phyloP scores from a whole-genome alignment of 92 coral and sea anemone genomes.

The Micromussa lordhowensis region DNA sequence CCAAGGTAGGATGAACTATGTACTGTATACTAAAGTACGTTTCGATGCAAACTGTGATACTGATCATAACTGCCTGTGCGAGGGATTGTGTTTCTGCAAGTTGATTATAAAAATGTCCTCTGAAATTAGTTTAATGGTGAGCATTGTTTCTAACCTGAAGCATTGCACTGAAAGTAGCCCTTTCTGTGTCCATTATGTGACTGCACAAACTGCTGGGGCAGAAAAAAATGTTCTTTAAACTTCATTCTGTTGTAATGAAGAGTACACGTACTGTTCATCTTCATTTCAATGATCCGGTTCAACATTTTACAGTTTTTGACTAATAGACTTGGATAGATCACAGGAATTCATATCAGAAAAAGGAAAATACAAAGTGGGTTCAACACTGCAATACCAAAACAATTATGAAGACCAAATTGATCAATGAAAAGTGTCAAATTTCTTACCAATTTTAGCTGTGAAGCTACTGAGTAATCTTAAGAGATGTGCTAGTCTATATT shows the following conservation, averaged over 20 bases:
- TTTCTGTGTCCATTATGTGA: not conserved
- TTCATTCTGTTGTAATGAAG: not conserved
- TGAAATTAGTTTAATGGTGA: not conserved
- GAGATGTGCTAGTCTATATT: not conserved
- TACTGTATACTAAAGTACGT: not conserved
- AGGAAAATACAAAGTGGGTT: not conserved
- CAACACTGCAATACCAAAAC: too few species aligned
- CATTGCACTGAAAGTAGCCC: not conserved
- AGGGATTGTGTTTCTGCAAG: not conserved
- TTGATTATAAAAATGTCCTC: too few species aligned
- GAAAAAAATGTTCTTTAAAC: not conserved
- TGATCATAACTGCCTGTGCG: not conserved
- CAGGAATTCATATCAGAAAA: not conserved
- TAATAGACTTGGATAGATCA: too few species aligned
- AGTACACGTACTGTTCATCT: not conserved
- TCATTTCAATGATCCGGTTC: not conserved
- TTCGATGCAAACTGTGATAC: not conserved
- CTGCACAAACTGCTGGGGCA: not conserved
- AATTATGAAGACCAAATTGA: too few species aligned
- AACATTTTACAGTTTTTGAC: too few species aligned
- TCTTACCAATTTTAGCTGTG: not conserved
- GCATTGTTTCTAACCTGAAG: not conserved
- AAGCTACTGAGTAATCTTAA: not conserved
- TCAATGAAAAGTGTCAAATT: not conserved
- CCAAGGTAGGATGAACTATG: constrained; percentile 66